Percentiles rank a stretch among this genome's conserved stretches.
Evolutionary conservation across 1,140 invertebrate species (phyloP).

Genomic region (Drosophila neocordata): DNA sequence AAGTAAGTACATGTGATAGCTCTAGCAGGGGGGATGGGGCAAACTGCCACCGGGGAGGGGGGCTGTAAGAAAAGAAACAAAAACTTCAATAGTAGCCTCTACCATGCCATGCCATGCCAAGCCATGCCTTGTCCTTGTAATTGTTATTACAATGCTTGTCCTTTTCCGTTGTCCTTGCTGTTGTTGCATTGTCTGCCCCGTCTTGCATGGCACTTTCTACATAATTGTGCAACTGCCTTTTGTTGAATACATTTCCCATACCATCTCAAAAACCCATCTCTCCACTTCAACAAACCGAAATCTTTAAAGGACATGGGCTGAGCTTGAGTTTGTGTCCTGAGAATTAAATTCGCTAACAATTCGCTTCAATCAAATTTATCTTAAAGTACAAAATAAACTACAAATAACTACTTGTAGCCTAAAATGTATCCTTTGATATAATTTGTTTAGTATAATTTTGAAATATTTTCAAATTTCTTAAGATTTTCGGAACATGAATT

Average conservation of each 20-base stretch:
- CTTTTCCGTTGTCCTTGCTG: conserved; percentile 46
- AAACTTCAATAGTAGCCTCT: conserved; percentile 24
- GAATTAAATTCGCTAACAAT: background rate
- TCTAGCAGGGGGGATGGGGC: background rate
- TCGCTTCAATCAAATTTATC: background rate
- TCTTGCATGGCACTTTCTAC: conserved; percentile 69
- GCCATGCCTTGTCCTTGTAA: conserved; percentile 56
- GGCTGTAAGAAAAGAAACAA: conserved; percentile 19
- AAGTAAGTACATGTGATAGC: conserved; percentile 23
- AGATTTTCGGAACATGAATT: conserved; percentile 22
- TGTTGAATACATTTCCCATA: conserved; percentile 43
- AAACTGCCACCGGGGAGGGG: background rate
- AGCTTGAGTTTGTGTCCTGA: background rate
- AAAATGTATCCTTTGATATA: too few species aligned
- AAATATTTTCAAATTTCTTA: background rate
- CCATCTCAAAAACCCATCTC: too few species aligned
- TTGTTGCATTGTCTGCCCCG: conserved; percentile 45
- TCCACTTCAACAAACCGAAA: conserved; percentile 39
- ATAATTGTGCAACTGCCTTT: conserved; percentile 70
- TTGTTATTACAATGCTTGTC: conserved; percentile 78
- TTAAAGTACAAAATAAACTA: too few species aligned
- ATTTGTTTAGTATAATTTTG: too few species aligned
- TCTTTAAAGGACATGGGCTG: conserved; percentile 5
- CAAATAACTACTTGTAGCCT: too few species aligned
- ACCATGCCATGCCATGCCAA: conserved; percentile 27